Conservation (phyloP, 2,797 vertebrate genomes). For the Austrolebias charrua region DNA sequence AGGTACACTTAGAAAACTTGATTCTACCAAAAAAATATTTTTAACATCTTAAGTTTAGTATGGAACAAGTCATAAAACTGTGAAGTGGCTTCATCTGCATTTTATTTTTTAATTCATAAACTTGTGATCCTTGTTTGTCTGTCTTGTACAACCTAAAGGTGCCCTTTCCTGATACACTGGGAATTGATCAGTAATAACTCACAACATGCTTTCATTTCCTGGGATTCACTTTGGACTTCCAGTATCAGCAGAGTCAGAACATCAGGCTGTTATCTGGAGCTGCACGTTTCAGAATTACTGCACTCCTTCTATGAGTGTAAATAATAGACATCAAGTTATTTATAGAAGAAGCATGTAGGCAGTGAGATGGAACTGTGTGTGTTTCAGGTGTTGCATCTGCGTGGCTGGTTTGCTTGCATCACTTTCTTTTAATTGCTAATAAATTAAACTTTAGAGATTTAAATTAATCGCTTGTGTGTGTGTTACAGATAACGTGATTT, state of each 20-base stretch:
- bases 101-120: no score
- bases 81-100: no score
- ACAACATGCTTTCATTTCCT: no score
- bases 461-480: slow-evolving; percentile 12
- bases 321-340: slow-evolving; percentile 56
- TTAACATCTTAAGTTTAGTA: no score
- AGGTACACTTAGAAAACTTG: no score
- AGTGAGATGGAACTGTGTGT: slow-evolving; percentile 42
- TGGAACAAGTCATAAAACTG: no score
- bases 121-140: neutral
- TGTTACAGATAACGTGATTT: slow-evolving; percentile 11
- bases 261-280: slow-evolving; percentile 29
- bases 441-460: slow-evolving; percentile 26
- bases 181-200: no score
- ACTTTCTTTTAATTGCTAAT: slow-evolving; percentile 10
- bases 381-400: slow-evolving; percentile 32
- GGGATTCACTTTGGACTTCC: slow-evolving; percentile 2
- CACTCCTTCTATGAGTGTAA: slow-evolving; percentile 42
- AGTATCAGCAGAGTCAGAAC: slow-evolving; percentile 14
- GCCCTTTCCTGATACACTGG: neutral
- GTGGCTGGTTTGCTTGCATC: slow-evolving; percentile 24
- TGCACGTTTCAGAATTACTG: slow-evolving; percentile 30
- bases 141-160: slow-evolving; percentile 4
- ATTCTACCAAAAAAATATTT: no score
- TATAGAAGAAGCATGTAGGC: slow-evolving; percentile 46